A percentile compares a stretch with the other conserved stretches of the same genome.
Evolutionary conservation across 2,888 invertebrate genomes (phyloP).

Genomic region (Nineta flava): DNA sequence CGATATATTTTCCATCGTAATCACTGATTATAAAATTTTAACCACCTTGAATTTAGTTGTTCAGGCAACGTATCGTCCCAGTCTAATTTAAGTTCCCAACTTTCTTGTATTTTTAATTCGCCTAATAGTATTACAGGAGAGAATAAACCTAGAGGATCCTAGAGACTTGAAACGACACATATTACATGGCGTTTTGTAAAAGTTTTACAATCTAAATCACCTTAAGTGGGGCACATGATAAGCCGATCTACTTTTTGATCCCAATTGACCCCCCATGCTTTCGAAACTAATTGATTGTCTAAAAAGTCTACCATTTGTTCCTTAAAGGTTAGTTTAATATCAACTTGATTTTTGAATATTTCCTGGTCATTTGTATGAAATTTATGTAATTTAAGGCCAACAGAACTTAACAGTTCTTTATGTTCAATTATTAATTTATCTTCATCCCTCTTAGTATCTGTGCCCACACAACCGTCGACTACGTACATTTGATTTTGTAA

Average conservation of each 20-base stretch:
- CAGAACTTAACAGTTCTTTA: not conserved
- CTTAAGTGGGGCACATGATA: not conserved
- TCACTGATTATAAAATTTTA: not conserved
- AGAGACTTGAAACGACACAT: not conserved
- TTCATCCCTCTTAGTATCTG: not conserved
- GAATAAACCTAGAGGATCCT: not conserved
- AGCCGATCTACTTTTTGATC: not conserved
- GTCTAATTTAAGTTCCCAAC: not conserved
- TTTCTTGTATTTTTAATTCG: not conserved
- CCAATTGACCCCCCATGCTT: not conserved
- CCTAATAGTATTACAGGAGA: not conserved
- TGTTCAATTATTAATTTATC: not conserved
- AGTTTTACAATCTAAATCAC: not conserved
- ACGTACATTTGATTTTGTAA: not conserved
- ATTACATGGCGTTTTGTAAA: not conserved
- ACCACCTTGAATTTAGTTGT: not conserved
- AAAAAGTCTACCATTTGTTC: not conserved
- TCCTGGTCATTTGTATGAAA: not conserved
- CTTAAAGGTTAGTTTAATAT: too few species aligned
- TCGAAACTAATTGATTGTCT: not conserved
- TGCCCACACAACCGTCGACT: not conserved
- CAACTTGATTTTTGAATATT: not conserved
- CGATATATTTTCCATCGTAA: not conserved
- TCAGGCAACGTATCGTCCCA: not conserved
- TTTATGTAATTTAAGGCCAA: not conserved